These are phyloP conservation scores for Tuberolachnus salignus DNA, from an alignment of 2,888 invertebrate species.

Conservation along the genomic window DNA sequence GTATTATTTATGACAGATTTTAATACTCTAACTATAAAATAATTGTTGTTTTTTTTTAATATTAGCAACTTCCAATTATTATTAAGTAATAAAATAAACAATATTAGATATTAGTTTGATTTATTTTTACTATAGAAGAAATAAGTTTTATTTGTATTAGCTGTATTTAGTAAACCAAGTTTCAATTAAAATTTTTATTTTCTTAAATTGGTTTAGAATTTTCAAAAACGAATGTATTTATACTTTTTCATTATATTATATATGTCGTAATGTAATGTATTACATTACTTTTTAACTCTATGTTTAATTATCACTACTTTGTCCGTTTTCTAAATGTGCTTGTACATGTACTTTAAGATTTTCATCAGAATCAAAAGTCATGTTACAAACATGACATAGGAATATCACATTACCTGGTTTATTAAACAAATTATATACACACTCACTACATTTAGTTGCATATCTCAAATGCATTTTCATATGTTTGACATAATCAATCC, in stretches of 20 bases:
- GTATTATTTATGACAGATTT: too few species aligned
- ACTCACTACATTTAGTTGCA: conserved; percentile 44
- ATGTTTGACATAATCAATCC: conserved; percentile 41
- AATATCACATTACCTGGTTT: conserved; percentile 38
- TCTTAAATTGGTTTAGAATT: too few species aligned
- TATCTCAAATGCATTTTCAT: conserved; percentile 52
- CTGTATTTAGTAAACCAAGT: too few species aligned
- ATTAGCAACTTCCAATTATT: too few species aligned
- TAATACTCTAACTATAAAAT: too few species aligned
- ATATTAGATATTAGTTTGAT: too few species aligned
- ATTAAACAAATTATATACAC: conserved; percentile 31
- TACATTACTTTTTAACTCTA: not conserved
- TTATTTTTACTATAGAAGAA: too few species aligned
- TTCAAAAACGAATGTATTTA: too few species aligned
- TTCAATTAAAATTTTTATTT: too few species aligned
- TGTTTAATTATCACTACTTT: conserved; percentile 10
- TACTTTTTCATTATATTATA: not conserved
- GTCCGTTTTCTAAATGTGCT: conserved; percentile 49
- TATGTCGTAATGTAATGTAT: not conserved
- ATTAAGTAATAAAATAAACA: too few species aligned
- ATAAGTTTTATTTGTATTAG: too few species aligned
- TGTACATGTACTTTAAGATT: conserved; percentile 26
- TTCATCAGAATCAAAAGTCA: conserved; percentile 48
- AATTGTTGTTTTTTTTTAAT: too few species aligned
- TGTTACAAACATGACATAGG: conserved; percentile 38